A percentile compares a stretch with the other conserved stretches of the same genome.
These are phyloP conservation scores for Pocillopora grandis DNA, from an alignment of 92 coral and sea anemone species.

Conservation along the genomic window DNA sequence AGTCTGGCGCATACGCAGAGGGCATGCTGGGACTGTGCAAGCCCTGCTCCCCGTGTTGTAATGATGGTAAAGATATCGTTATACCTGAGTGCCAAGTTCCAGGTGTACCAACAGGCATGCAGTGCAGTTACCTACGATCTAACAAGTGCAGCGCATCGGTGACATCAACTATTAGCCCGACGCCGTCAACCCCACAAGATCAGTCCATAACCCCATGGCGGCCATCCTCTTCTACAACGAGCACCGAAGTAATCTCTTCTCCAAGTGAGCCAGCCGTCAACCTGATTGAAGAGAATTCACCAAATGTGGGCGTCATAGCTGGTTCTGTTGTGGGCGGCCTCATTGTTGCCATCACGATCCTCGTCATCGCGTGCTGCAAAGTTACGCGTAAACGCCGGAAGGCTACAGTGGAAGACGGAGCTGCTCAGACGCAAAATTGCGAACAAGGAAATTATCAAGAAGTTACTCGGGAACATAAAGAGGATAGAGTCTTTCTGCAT, in stretches of 20 bases:
- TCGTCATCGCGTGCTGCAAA: too few relatives aligned
- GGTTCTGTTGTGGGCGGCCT: too few relatives aligned
- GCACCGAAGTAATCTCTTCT: neutral
- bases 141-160: conserved; percentile 1
- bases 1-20: conserved; percentile 20
- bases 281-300: neutral
- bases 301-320: neutral
- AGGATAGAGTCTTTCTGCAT: too few relatives aligned
- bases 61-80: conserved; percentile 24
- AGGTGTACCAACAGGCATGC: conserved; percentile 14
- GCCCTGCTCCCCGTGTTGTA: conserved; percentile 52
- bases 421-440: too few relatives aligned
- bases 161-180: neutral
- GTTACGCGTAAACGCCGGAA: neutral
- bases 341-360: neutral
- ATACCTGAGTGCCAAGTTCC: conserved; percentile 17
- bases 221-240: neutral
- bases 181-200: neutral
- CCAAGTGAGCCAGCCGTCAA: neutral
- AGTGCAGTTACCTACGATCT: conserved; percentile 16
- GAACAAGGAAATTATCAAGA: neutral
- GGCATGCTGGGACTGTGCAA: neutral
- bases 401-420: neutral
- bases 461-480: too few relatives aligned
- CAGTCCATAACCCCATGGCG: neutral